Evolutionary conservation across 1,140 invertebrate genomes (phyloP).

Genomic region (Hycleus phaleratus): DNA sequence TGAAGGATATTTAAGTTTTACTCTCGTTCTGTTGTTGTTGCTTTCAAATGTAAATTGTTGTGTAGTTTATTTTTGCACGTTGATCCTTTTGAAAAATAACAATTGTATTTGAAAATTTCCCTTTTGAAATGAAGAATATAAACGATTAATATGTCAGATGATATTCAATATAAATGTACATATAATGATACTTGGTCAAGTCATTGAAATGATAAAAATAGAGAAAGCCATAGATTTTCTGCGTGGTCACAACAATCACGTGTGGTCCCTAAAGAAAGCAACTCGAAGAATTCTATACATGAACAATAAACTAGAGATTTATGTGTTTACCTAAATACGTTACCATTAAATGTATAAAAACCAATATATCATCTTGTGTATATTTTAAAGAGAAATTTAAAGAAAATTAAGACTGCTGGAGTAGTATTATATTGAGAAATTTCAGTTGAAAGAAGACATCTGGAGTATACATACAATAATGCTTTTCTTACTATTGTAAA

Average conservation of each 20-base stretch:
- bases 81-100: conserved; percentile 15
- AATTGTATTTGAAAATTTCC: neutral
- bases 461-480: too few species aligned
- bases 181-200: conserved; percentile 9
- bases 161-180: neutral
- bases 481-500: too few species aligned
- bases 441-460: too few species aligned
- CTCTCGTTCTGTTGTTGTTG: conserved; percentile 12
- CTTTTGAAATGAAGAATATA: neutral
- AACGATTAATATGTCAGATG: conserved; percentile 6
- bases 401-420: too few species aligned
- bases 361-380: conserved; percentile 4
- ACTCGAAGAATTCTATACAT: conserved; percentile 1
- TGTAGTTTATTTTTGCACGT: conserved; percentile 6
- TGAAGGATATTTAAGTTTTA: conserved; percentile 29
- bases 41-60: conserved; percentile 30
- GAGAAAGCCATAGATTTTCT: conserved; percentile 5
- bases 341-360: neutral
- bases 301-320: conserved; percentile 10
- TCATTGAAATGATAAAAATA: conserved; percentile 7
- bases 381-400: too few species aligned
- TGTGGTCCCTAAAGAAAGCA: conserved; percentile 10
- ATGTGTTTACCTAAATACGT: conserved; percentile 11
- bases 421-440: too few species aligned
- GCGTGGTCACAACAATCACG: conserved; percentile 11